Conservation (phyloP, 2,797 vertebrate species). For the Megaceryle alcyon region DNA sequence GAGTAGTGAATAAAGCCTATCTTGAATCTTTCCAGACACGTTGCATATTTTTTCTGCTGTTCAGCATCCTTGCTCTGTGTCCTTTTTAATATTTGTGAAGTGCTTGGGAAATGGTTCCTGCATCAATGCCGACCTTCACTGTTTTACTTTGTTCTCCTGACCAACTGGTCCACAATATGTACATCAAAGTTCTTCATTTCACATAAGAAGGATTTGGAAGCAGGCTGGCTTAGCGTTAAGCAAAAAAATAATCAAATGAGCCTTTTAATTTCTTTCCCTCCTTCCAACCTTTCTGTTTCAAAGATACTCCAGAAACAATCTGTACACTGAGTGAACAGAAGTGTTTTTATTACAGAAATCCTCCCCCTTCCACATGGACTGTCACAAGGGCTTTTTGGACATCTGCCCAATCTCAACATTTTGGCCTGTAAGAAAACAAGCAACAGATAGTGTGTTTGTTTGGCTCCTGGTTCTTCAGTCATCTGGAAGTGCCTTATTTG, state of each 20-base stretch:
- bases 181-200: slow-evolving; percentile 51
- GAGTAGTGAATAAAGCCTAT: neutral
- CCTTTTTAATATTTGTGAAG: slow-evolving; percentile 3
- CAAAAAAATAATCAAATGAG: slow-evolving; percentile 46
- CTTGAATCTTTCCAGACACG: neutral
- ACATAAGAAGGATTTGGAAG: slow-evolving; percentile 38
- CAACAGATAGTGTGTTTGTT: slow-evolving; percentile 58
- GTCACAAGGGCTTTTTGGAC: slow-evolving; percentile 51
- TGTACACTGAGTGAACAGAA: slow-evolving; percentile 63
- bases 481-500: slow-evolving; percentile 44
- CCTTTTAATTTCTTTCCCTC: slow-evolving; percentile 36
- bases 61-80: neutral
- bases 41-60: neutral
- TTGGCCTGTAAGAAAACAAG: slow-evolving; percentile 68
- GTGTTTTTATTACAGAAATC: slow-evolving; percentile 67
- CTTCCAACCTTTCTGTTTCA: slow-evolving; percentile 7
- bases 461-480: slow-evolving; percentile 55
- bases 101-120: neutral
- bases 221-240: neutral
- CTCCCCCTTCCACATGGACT: slow-evolving; percentile 59
- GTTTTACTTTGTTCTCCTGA: slow-evolving; percentile 36
- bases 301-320: slow-evolving; percentile 60
- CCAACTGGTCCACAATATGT: slow-evolving; percentile 53
- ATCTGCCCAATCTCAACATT: slow-evolving; percentile 60
- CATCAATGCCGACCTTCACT: neutral